Conservation (phyloP, 2,888 invertebrate species). For the Ochropacha duplaris region DNA sequence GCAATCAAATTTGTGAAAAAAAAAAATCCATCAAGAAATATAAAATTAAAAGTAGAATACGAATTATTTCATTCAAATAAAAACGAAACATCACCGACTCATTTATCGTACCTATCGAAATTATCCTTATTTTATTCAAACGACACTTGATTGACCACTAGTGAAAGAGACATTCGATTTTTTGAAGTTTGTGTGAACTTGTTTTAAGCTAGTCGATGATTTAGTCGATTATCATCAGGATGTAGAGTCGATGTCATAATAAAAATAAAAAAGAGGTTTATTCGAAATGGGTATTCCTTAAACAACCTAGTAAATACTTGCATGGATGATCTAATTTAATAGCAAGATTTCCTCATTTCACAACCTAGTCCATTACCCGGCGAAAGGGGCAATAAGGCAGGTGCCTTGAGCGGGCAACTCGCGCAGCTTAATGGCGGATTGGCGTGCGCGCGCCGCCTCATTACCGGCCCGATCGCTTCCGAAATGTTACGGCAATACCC, state of each 20-base stretch:
- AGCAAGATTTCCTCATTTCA: constrained; percentile 4
- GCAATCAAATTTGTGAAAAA: not conserved
- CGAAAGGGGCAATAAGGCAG: constrained; percentile 35
- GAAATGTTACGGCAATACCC: constrained; percentile 33
- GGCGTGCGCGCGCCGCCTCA: constrained; percentile 65
- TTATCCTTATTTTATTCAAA: no score
- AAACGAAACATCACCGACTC: no score
- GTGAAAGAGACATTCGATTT: not conserved
- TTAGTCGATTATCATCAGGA: not conserved
- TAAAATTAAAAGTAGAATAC: not conserved
- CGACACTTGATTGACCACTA: not conserved
- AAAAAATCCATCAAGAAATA: not conserved
- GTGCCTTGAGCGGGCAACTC: constrained; percentile 22
- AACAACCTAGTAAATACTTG: not conserved
- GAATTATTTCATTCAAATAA: no score
- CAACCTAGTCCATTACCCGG: constrained; percentile 1
- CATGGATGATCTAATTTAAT: constrained; percentile 3
- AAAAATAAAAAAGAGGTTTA: not conserved
- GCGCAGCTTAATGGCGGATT: constrained; percentile 50
- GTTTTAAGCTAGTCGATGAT: not conserved
- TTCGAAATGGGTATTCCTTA: not conserved
- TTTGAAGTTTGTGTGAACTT: not conserved
- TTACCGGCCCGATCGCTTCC: constrained; percentile 36
- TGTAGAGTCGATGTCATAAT: not conserved
- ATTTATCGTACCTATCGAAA: no score